Evolutionary conservation across 1,140 invertebrate genomes (phyloP).

Genomic region (Antheraea pernyi): DNA sequence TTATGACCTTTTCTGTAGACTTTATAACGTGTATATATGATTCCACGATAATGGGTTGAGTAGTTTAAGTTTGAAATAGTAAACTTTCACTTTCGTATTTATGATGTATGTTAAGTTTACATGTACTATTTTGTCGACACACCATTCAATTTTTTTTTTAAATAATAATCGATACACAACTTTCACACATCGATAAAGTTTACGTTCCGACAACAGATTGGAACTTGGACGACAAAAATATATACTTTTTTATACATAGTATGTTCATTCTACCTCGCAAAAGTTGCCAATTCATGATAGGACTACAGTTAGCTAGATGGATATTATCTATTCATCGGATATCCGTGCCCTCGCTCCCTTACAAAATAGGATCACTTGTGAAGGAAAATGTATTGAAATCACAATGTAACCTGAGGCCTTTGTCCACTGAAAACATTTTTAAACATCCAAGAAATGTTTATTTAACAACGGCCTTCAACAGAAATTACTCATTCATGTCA

Average conservation of each 20-base stretch:
- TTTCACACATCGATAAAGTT: neutral
- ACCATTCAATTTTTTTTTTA: too few species aligned
- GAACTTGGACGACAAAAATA: constrained; percentile 10
- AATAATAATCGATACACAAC: neutral
- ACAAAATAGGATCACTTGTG: constrained; percentile 65
- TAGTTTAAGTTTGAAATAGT: too few species aligned
- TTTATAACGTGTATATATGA: too few species aligned
- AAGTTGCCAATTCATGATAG: constrained; percentile 62
- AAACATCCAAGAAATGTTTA: constrained; percentile 57
- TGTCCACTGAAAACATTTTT: constrained; percentile 58
- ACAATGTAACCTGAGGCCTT: constrained; percentile 68
- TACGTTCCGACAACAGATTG: neutral
- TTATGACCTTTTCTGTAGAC: too few species aligned
- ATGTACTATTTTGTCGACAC: too few species aligned
- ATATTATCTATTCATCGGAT: constrained; percentile 73
- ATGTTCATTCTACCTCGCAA: constrained; percentile 15
- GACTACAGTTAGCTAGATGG: constrained; percentile 52
- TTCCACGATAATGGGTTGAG: too few species aligned
- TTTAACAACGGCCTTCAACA: constrained; percentile 61
- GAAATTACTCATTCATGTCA: constrained; percentile 61
- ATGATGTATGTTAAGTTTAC: too few species aligned
- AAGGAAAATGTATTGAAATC: constrained; percentile 72
- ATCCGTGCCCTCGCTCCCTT: constrained; percentile 50
- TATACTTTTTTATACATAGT: constrained; percentile 6
- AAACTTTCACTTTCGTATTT: too few species aligned